Percentiles rank a stretch among this genome's conserved stretches.
Conservation (phyloP, 2,113 vertebrate genomes). For the Hirundichthys speculiger region DNA sequence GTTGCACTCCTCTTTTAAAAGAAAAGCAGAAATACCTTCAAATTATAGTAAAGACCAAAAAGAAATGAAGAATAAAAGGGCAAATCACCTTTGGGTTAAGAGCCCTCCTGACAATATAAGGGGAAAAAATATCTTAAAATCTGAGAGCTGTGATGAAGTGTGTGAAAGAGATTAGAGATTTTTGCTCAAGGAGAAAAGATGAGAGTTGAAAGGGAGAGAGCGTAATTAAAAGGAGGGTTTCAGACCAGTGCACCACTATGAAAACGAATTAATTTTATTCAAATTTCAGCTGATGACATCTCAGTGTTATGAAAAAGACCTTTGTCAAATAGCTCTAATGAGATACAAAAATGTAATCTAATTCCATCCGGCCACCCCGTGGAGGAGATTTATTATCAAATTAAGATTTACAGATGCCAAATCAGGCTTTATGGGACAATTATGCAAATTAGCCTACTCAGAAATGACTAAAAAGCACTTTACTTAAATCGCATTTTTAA, state of each 20-base stretch:
- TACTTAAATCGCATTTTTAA: slow-evolving; percentile 63
- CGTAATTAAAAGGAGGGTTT: slow-evolving; percentile 63
- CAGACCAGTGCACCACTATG: slow-evolving; percentile 55
- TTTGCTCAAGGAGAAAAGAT: slow-evolving; percentile 54
- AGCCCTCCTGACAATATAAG: slow-evolving; percentile 10
- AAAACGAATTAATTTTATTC: slow-evolving; percentile 73
- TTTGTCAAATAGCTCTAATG: slow-evolving; percentile 78
- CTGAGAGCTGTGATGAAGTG: slow-evolving; percentile 27
- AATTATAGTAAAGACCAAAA: background rate
- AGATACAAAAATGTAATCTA: slow-evolving; percentile 74
- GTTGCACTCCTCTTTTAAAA: background rate
- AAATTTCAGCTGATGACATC: slow-evolving; percentile 75
- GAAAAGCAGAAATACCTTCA: slow-evolving; percentile 16
- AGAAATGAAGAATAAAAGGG: slow-evolving; percentile 20
- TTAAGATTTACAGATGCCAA: slow-evolving; percentile 82
- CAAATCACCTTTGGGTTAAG: slow-evolving; percentile 25
- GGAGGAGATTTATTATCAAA: slow-evolving; percentile 77
- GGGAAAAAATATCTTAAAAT: slow-evolving; percentile 31
- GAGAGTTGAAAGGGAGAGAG: slow-evolving; percentile 49
- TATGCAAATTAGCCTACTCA: slow-evolving; percentile 70
- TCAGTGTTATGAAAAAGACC: slow-evolving; percentile 74
- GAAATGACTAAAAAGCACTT: slow-evolving; percentile 62
- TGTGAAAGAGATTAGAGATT: slow-evolving; percentile 48
- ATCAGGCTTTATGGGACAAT: slow-evolving; percentile 75
- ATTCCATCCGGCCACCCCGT: slow-evolving; percentile 70